A percentile compares a stretch with the other conserved stretches of the same genome.
phyloP scores from a whole-genome alignment of 1,140 invertebrate species.

The Drosophila prosaltans region DNA sequence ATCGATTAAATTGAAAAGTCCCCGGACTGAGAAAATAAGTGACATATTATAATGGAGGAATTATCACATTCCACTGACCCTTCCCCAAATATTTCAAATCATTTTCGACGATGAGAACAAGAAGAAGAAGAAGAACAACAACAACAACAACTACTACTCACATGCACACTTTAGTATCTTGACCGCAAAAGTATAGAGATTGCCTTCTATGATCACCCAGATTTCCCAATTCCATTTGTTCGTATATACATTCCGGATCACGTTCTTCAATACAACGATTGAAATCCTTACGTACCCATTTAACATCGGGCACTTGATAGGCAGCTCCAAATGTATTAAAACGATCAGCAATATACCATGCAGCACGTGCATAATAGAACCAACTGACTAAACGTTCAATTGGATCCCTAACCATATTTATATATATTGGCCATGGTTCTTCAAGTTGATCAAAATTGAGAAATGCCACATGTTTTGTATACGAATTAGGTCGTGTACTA shows the following conservation, averaged over 20 bases:
- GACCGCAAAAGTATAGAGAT: constrained; percentile 94
- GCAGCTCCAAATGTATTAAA: constrained; percentile 92
- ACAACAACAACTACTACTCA: constrained; percentile 84
- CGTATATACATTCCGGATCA: constrained; percentile 92
- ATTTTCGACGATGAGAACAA: no score
- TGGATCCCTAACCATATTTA: constrained; percentile 94
- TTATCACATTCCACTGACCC: no score
- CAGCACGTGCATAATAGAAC: constrained; percentile 93
- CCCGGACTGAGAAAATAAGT: no score
- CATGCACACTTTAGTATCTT: constrained; percentile 90
- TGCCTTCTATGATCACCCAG: constrained; percentile 92
- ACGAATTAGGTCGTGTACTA: constrained; percentile 84
- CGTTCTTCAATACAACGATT: constrained; percentile 92
- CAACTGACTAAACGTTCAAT: constrained; percentile 94
- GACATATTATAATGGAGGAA: no score
- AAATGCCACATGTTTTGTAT: constrained; percentile 92
- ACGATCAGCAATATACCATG: constrained; percentile 93
- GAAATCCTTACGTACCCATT: constrained; percentile 95
- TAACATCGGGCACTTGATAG: constrained; percentile 89
- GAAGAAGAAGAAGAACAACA: neutral
- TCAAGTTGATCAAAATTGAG: constrained; percentile 90
- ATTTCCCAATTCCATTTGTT: constrained; percentile 90
- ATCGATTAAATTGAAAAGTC: no score
- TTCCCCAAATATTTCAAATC: no score
- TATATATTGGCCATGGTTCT: constrained; percentile 92